Conservation (phyloP, 2,888 invertebrate species). For the Iphiclides podalirius region DNA sequence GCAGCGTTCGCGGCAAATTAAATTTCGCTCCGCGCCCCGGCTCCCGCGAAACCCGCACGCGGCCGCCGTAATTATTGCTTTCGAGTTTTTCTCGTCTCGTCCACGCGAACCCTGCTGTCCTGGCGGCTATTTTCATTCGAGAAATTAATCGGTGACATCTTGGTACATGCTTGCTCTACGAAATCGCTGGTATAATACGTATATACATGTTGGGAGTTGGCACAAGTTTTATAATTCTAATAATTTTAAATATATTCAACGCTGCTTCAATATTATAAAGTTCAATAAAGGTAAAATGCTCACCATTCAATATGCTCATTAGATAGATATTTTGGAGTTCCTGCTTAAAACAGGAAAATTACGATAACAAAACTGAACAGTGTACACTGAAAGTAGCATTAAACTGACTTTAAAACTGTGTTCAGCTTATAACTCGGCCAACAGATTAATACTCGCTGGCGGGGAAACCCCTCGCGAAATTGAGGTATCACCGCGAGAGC, state of each 20-base stretch:
- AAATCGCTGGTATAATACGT: no score
- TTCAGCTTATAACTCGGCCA: slow-evolving; percentile 45
- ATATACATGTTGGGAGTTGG: no score
- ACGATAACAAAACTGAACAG: background rate
- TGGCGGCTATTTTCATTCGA: no score
- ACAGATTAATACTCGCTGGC: slow-evolving; percentile 59
- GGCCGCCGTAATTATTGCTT: slow-evolving; percentile 72
- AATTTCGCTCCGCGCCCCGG: slow-evolving; percentile 80
- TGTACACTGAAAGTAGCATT: background rate
- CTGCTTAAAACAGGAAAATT: no score
- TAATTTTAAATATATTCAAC: no score
- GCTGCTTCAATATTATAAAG: background rate
- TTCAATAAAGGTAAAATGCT: no score
- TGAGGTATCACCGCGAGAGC: slow-evolving; percentile 60
- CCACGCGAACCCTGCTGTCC: no score
- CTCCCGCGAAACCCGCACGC: slow-evolving; percentile 74
- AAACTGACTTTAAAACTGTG: slow-evolving; percentile 28
- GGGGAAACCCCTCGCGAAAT: slow-evolving; percentile 58
- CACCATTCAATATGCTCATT: no score
- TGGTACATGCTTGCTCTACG: no score
- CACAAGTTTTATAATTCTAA: no score
- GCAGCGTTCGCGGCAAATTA: slow-evolving; percentile 80
- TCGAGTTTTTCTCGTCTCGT: slow-evolving; percentile 46
- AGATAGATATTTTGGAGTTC: no score
- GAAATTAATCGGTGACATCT: no score